These are phyloP conservation scores for Carpatolechia fugitivella DNA, from an alignment of 2,888 invertebrate genomes.

Conservation along the genomic window DNA sequence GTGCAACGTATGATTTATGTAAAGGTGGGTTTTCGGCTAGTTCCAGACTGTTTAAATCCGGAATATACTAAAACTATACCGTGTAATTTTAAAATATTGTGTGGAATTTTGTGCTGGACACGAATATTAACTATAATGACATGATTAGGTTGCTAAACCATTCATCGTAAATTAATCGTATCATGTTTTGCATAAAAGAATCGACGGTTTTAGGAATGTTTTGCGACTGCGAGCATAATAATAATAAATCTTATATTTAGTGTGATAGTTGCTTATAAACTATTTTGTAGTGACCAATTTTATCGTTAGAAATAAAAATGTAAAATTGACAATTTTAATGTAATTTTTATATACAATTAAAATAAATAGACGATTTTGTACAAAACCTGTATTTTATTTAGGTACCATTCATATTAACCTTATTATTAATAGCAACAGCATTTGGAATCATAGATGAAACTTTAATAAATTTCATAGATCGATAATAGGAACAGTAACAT, in stretches of 20 bases:
- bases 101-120: conserved; percentile 33
- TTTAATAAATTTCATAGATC: too few relatives aligned
- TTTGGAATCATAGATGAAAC: too few relatives aligned
- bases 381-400: conserved; percentile 52
- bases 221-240: conserved; percentile 63
- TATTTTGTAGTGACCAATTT: conserved; percentile 80
- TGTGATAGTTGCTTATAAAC: conserved; percentile 71
- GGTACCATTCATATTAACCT: background rate
- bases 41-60: conserved; percentile 9
- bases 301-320: conserved; percentile 69
- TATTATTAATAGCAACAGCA: background rate
- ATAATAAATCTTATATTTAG: conserved; percentile 48
- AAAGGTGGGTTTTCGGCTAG: conserved; percentile 1
- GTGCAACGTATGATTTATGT: conserved; percentile 22
- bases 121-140: conserved; percentile 27
- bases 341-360: conserved; percentile 79
- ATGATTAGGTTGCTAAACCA: conserved; percentile 32
- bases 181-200: conserved; percentile 33
- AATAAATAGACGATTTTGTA: conserved; percentile 78
- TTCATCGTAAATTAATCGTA: conserved; percentile 31
- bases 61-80: conserved; percentile 2
- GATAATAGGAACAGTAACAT: too few relatives aligned
- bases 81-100: conserved; percentile 14
- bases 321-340: conserved; percentile 79
- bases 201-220: conserved; percentile 51